A percentile compares a stretch with the other conserved stretches of the same genome.
phyloP scores from a whole-genome alignment of 2,113 vertebrate genomes.

The Esox niger region DNA sequence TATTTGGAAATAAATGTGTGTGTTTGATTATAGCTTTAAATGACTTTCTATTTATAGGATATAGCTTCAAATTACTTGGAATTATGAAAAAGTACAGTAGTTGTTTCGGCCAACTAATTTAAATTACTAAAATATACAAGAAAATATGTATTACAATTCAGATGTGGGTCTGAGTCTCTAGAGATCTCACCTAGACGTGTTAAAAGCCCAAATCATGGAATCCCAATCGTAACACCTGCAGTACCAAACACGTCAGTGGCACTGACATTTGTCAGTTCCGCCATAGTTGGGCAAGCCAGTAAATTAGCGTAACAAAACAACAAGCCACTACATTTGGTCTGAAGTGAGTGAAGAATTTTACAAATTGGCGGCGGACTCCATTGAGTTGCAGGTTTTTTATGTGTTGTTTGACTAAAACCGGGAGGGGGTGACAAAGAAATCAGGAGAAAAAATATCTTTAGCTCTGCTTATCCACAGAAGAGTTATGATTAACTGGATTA shows the following conservation, averaged over 20 bases:
- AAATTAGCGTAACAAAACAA: too few species aligned
- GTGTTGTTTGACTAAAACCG: neutral
- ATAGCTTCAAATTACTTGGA: too few species aligned
- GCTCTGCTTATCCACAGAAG: constrained; percentile 24
- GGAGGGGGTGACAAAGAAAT: neutral
- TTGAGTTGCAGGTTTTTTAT: neutral
- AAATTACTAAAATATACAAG: too few species aligned
- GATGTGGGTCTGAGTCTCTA: too few species aligned
- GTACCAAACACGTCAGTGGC: neutral
- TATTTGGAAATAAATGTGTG: too few species aligned
- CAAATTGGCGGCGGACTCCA: neutral
- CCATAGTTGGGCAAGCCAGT: too few species aligned
- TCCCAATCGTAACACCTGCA: neutral
- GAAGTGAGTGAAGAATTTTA: neutral
- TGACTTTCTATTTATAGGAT: too few species aligned
- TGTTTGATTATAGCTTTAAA: too few species aligned
- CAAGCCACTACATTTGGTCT: neutral
- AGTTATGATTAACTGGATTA: constrained; percentile 37
- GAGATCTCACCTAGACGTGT: too few species aligned
- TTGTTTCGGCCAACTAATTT: too few species aligned
- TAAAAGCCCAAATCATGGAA: neutral
- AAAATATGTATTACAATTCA: too few species aligned
- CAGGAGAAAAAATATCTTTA: neutral
- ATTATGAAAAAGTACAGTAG: too few species aligned
- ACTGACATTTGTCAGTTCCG: neutral